Evolutionary conservation across 2,888 invertebrate genomes (phyloP).

Genomic region (Hoplodrina ambigua): DNA sequence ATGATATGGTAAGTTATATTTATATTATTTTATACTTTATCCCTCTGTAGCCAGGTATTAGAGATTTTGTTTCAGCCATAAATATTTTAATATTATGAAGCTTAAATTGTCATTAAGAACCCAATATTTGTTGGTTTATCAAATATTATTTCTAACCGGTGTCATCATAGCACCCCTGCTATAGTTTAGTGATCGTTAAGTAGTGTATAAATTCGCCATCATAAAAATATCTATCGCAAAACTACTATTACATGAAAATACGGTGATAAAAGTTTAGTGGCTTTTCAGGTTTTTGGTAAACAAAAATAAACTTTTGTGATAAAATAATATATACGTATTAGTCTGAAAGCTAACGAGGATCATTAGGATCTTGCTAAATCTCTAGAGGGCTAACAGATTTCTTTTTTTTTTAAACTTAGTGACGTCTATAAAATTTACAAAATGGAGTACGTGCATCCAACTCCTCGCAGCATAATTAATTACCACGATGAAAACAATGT

Average conservation of each 20-base stretch:
- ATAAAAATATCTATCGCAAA: not conserved
- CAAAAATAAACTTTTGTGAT: too few relatives aligned
- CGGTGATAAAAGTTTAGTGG: too few relatives aligned
- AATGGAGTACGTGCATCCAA: too few relatives aligned
- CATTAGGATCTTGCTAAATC: too few relatives aligned
- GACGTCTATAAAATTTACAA: not conserved
- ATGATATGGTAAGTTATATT: slow-evolving; percentile 93
- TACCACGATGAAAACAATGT: too few relatives aligned
- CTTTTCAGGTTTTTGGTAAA: too few relatives aligned
- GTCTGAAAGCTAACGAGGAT: too few relatives aligned
- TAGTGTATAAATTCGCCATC: not conserved
- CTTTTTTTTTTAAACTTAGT: not conserved
- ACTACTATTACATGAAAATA: too few relatives aligned
- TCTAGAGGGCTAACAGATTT: too few relatives aligned
- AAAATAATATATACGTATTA: too few relatives aligned
- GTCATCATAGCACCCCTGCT: not conserved
- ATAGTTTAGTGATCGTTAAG: slow-evolving; percentile 1
- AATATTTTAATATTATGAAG: not conserved
- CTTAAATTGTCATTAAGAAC: not conserved
- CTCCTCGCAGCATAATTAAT: too few relatives aligned
- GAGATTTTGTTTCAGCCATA: not conserved
- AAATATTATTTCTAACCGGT: not conserved
- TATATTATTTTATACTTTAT: slow-evolving; percentile 3
- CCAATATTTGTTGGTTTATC: not conserved
- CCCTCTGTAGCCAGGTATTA: not conserved